Evolutionary conservation across 2,113 vertebrate species (phyloP).

Genomic region (Steatornis caripensis): DNA sequence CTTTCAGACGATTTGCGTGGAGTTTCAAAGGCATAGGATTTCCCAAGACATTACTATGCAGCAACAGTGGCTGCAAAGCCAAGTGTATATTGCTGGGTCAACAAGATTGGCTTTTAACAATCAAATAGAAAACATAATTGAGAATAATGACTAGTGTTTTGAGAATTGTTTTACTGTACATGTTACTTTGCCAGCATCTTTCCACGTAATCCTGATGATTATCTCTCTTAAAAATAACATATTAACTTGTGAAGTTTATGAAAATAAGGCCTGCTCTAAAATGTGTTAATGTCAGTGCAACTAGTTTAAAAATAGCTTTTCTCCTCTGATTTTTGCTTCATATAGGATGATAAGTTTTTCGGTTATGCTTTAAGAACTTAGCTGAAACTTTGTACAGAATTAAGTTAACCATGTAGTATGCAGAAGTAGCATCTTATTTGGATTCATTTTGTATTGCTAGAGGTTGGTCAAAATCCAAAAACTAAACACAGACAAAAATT

Average conservation of each 20-base stretch:
- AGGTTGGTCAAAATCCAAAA: background rate
- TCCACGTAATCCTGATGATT: background rate
- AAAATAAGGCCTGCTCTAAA: background rate
- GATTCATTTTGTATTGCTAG: background rate
- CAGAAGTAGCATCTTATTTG: background rate
- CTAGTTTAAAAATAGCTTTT: background rate
- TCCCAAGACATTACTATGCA: conserved; percentile 35
- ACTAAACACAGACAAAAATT: background rate
- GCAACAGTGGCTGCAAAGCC: conserved; percentile 2
- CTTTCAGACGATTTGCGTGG: background rate
- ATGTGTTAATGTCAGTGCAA: background rate
- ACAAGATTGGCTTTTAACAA: conserved; percentile 12
- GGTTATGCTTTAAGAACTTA: background rate
- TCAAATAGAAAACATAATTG: conserved; percentile 23
- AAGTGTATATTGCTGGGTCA: conserved; percentile 34
- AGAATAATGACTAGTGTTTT: conserved; percentile 2
- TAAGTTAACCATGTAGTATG: background rate
- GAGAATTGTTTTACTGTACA: background rate
- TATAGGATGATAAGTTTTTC: background rate
- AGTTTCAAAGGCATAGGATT: conserved; percentile 40
- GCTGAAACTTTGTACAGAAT: background rate
- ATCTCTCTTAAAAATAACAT: background rate
- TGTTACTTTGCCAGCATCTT: background rate
- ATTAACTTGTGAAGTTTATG: background rate
- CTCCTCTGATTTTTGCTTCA: background rate